Conservation (phyloP, 2,113 vertebrate genomes). For the Capra hircus region DNA sequence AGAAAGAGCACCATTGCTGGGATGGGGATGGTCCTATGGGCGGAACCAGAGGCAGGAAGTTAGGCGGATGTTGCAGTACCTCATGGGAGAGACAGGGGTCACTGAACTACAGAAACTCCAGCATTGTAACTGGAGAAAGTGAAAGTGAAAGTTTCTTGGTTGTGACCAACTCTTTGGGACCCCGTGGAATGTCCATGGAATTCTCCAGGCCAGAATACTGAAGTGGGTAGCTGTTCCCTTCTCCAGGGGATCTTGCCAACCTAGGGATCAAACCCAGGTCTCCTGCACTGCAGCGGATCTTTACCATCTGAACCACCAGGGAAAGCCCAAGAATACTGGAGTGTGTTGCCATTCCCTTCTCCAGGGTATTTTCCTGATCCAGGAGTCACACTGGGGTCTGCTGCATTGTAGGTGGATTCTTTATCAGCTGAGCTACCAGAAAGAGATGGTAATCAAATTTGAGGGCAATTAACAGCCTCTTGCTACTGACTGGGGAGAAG, state of each 20-base stretch:
- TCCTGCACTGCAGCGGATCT: background rate
- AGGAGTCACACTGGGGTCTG: background rate
- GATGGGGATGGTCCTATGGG: background rate
- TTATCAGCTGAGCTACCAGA: background rate
- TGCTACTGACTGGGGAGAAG: background rate
- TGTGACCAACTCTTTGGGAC: background rate
- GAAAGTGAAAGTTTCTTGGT: background rate
- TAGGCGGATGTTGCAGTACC: background rate
- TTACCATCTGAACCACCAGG: background rate
- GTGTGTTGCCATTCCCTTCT: background rate
- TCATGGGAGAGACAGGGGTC: background rate
- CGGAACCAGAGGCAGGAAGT: background rate
- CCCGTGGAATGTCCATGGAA: background rate
- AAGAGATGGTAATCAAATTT: background rate
- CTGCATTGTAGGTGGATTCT: background rate
- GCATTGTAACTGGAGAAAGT: background rate
- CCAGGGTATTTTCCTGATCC: background rate
- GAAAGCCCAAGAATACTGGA: background rate
- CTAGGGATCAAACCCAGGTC: background rate
- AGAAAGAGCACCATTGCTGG: background rate
- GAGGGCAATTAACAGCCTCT: background rate
- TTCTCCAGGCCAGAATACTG: background rate
- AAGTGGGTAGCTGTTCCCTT: background rate
- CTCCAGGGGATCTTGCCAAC: background rate
- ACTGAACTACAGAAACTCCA: background rate